Base-by-base conservation (phyloP, 1,140 invertebrate genomes). In the Leucophenga varia region DNA sequence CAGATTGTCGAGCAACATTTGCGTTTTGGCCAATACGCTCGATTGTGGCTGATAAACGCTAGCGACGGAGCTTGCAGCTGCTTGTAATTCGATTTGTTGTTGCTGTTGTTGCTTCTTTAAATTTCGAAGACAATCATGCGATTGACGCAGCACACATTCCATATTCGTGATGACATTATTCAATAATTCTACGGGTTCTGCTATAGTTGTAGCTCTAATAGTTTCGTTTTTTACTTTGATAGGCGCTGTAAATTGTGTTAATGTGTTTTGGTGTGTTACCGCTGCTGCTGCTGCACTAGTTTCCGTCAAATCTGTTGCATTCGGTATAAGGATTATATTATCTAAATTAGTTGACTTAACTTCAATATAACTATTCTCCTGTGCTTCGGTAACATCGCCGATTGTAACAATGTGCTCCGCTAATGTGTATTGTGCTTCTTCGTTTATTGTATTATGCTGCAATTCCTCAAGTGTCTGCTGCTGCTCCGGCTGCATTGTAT, bases 111-210 rank as follows among this genome's bases (percentile, higher is more conserved):
- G 50, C 8, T 43, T 34, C 18, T 44, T 43, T 37, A 65, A 41
- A 13, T 55, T 42, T 20, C 64, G 59, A 2, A 65, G 42, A 28
- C 56, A 61, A 34, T 63, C 64, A 16, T 64, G 53, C 8, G 68
- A 68, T 31, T 72, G 68, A 14, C 61, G 61, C 16, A 72, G 28
- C 17, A 72, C 68, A 0, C 59, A 57, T 40, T 72, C 64, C 47
- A 72, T 72, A 36, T 69, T 72, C 14, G 51, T 41, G 18, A 72
- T 72, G 13, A 72, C 56, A 14, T 45, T 56, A 12, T 30, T 34
- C 39, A 36, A 68, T 54, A 63, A 55, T 3, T 68, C 49, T 16
- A 21, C 64, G 3, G 56, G 36, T 10, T 47, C 35, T 7, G 35
- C n/a, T n/a, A n/a, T n/a, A n/a, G n/a, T n/a, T n/a, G n/a, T n/a